phyloP scores from a whole-genome alignment of 2,888 invertebrate genomes.

The Fragum whitleyi region DNA sequence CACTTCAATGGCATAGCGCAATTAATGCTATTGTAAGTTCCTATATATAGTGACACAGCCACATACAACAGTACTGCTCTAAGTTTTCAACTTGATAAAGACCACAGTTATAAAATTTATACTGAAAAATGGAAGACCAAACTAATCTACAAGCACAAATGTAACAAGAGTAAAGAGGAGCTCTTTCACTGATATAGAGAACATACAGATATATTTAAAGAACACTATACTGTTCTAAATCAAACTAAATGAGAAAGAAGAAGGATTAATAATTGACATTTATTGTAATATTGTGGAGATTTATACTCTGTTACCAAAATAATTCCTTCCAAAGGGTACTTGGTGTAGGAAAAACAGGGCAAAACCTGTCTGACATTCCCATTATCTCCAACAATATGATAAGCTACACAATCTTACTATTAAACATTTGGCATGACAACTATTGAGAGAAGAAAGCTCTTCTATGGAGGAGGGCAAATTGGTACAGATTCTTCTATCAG shows the following conservation, averaged over 20 bases:
- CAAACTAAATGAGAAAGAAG: background rate
- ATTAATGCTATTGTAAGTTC: too few species aligned
- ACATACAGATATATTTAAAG: too few species aligned
- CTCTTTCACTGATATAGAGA: too few species aligned
- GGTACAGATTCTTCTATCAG: background rate
- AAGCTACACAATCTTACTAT: slow-evolving; percentile 11
- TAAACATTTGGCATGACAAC: slow-evolving; percentile 14
- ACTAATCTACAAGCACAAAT: too few species aligned
- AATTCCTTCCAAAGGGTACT: background rate
- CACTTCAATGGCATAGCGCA: too few species aligned
- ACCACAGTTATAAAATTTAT: too few species aligned
- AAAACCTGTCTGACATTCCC: slow-evolving; percentile 9
- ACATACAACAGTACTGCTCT: too few species aligned
- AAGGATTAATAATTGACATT: background rate
- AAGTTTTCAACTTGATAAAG: too few species aligned
- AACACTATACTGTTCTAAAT: background rate
- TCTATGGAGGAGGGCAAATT: background rate
- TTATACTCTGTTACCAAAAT: background rate
- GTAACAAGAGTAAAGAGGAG: too few species aligned
- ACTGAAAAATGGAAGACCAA: too few species aligned
- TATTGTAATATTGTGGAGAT: background rate
- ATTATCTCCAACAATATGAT: background rate
- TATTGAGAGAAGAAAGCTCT: background rate
- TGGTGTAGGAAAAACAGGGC: background rate
- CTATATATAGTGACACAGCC: too few species aligned